phyloP scores from a whole-genome alignment of 2,797 vertebrate species.

The Centroberyx gerrardi region DNA sequence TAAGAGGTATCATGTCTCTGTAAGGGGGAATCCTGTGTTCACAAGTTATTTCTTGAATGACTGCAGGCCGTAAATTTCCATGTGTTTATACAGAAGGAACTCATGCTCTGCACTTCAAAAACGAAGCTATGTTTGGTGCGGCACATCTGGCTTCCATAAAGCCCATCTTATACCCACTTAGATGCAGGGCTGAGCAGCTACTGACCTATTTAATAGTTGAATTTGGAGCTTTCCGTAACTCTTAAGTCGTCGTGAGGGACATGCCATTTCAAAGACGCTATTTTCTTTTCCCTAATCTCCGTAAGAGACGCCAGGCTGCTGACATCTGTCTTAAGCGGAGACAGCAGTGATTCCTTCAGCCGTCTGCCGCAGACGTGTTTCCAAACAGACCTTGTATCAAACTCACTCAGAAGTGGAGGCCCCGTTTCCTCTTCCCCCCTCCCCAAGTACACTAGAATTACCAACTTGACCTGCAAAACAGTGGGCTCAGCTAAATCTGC shows the following conservation, averaged over 20 bases:
- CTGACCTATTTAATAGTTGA: slow-evolving; percentile 72
- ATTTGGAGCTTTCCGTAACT: slow-evolving; percentile 62
- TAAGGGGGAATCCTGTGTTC: slow-evolving; percentile 21
- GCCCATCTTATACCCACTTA: slow-evolving; percentile 40
- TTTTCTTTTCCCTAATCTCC: slow-evolving; percentile 64
- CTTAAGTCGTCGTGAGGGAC: slow-evolving; percentile 54
- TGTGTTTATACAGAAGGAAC: slow-evolving; percentile 18
- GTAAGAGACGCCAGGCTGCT: slow-evolving; percentile 45
- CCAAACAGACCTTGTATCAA: slow-evolving; percentile 1
- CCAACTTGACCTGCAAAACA: slow-evolving; percentile 57
- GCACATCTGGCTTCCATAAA: slow-evolving; percentile 58
- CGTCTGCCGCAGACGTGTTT: slow-evolving; percentile 24
- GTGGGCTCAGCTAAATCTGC: slow-evolving; percentile 49
- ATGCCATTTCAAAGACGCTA: slow-evolving; percentile 60
- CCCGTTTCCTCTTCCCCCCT: neutral
- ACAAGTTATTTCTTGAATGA: slow-evolving; percentile 3
- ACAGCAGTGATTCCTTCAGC: slow-evolving; percentile 34
- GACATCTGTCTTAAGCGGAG: slow-evolving; percentile 69
- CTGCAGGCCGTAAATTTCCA: slow-evolving; percentile 5
- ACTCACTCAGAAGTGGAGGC: slow-evolving; percentile 8
- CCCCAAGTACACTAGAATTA: slow-evolving; percentile 47
- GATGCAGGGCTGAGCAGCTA: slow-evolving; percentile 57
- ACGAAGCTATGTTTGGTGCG: slow-evolving; percentile 18
- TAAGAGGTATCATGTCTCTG: slow-evolving; percentile 1
- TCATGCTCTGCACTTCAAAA: slow-evolving; percentile 8